Percentiles rank a stretch among this genome's conserved stretches.
phyloP scores from a whole-genome alignment of 2,888 invertebrate species.

The Petrolisthes manimaculis region DNA sequence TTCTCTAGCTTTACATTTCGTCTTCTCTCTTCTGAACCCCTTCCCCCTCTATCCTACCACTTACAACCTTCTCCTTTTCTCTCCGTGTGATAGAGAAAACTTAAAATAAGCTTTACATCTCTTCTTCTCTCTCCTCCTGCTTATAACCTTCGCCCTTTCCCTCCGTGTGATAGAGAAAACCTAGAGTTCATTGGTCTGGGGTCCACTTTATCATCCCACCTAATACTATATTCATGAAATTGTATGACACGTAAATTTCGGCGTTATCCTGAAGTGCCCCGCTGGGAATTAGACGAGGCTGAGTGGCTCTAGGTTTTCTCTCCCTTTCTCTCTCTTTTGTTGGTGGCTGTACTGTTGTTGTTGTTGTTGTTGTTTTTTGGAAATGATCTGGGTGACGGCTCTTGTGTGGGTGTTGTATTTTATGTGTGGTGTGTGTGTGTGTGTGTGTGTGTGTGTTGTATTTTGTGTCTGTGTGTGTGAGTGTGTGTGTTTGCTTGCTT shows the following conservation, averaged over 20 bases:
- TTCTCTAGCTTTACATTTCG: background rate
- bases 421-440: slow-evolving; percentile 25
- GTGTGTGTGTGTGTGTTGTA: slow-evolving; percentile 27
- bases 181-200: slow-evolving; percentile 29
- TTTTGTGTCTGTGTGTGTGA: slow-evolving; percentile 22
- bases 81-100: background rate
- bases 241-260: slow-evolving; percentile 47
- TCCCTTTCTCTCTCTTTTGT: no score
- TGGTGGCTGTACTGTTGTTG: no score
- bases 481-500: slow-evolving; percentile 7
- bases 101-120: background rate
- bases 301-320: background rate
- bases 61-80: background rate
- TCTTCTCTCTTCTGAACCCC: background rate
- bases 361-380: no score
- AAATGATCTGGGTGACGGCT: no score
- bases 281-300: background rate
- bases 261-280: slow-evolving; percentile 16
- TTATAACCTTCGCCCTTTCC: background rate
- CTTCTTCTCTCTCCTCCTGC: background rate
- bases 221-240: slow-evolving; percentile 60
- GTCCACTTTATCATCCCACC: slow-evolving; percentile 48
- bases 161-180: slow-evolving; percentile 11
- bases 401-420: no score
- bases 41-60: background rate